Evolutionary conservation across 2,888 invertebrate genomes (phyloP), one percentile per base, ranked within the genome.

Genomic region (Meandrusa payeni): DNA sequence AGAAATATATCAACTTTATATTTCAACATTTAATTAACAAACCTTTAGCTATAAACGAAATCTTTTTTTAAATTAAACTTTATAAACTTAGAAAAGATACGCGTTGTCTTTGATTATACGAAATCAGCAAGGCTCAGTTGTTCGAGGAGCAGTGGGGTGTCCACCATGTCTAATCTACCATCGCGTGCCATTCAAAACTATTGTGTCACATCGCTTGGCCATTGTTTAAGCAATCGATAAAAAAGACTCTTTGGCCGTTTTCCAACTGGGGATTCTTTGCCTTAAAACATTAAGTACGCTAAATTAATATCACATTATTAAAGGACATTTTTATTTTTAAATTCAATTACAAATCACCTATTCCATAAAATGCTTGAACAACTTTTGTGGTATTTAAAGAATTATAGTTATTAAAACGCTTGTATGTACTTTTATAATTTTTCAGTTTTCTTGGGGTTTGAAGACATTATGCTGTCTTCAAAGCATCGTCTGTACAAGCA

Each of bases 161-260:
- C n/a, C 60, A 57, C 61, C 80, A 73, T 82, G 85, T 75, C 80
- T 85, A 83, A 87, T 86, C 86, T 86, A 78, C 71, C 62, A 86
- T 86, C 86, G 72, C 70, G 69, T 69, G 76, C 74, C 75, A 73
- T 78, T 79, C 79, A 77, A 62, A 64, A 82, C 81, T 85, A 81
- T 82, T 80, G 74, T 78, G 76, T 73, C 73, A 70, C 76, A 72
- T 69, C 68, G 69, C 56, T 54, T 57, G 51, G 59, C 76, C 62
- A 77, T 83, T 85, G 81, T 85, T 77, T 81, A 76, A 67, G 48
- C 59, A 76, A 79, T 82, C 79, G 81, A 83, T 82, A 81, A 79
- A 83, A 82, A 73, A 70, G 62, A 65, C 64, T 66, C 72, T 77
- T 74, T 82, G 81, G 80, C 79, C 69, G 62, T 72, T 71, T 66